Evolutionary conservation across 2,797 vertebrate species (phyloP), one percentile per base, ranked within the genome.

Genomic region (Parauchenoglanis ngamensis): DNA sequence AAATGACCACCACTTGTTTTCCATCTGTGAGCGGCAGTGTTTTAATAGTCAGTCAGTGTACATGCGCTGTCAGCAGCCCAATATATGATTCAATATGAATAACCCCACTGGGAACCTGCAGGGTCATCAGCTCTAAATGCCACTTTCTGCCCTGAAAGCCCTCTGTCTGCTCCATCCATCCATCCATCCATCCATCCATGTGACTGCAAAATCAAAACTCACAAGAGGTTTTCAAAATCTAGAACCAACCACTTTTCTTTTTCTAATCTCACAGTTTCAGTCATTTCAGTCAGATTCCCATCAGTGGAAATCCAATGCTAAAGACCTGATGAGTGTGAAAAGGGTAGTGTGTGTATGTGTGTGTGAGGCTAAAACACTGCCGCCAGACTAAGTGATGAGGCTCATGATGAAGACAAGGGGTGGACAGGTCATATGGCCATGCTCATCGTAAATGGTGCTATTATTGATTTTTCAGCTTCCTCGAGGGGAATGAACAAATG

Each of bases 101-200:
- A 91, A 85, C 91, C 91, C 96, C 94, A 83, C 94, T 89, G 92
- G 96, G 94, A 95, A 95, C 91, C 73, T 90, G 91, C 90, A 91
- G 91, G 93, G 94, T 95, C 95, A 96, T 96, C 96, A 96, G 95
- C 93, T 95, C 93, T 95, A 94, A 95, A 83, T 95, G 93, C 94
- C 94, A 94, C 96, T 95, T 95, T 95, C 95, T 94, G 94, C 94
- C 87, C 91, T 49, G 40, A 89, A 89, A 85, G 76, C 87, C 92
- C 90, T 84, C 91, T 91, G 91, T 90, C 67, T 65, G 56, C 83
- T 54, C 86, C 68, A 93, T 92, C 23, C 23, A 11, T 57, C 28
- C 23, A 57, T 79, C 19, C 28, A 54, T 28, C 88, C 89, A 86
- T 75, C 90, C 91, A 90, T 92, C 92, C 54, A 85, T 94, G 93